Evolutionary conservation across 2,113 vertebrate genomes (phyloP).

Genomic region (Lipotes vexillifer): DNA sequence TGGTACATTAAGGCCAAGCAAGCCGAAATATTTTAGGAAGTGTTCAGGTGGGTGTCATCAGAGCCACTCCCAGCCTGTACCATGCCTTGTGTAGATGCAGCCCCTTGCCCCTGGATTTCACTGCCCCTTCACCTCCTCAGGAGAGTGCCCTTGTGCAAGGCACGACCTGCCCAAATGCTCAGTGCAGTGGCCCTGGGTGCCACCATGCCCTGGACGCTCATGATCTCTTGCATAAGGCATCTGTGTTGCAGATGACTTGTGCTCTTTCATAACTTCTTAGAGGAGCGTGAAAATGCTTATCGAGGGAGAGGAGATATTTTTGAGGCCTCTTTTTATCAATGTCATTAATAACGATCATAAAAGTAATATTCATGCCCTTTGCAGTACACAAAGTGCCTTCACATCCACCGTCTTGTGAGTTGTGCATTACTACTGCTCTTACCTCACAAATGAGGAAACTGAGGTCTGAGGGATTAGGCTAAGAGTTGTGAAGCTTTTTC

Average conservation of each 20-base stretch:
- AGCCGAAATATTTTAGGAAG: neutral
- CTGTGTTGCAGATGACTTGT: neutral
- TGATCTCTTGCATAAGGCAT: neutral
- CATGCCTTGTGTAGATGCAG: neutral
- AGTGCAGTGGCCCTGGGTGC: rapidly evolving
- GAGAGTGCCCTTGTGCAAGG: neutral
- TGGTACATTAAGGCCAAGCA: neutral
- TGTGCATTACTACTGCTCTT: neutral
- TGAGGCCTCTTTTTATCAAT: neutral
- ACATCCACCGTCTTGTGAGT: neutral
- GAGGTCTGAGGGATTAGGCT: neutral
- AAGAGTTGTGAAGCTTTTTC: neutral
- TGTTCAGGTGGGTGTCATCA: neutral
- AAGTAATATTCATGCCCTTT: neutral
- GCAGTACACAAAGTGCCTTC: neutral
- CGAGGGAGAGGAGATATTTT: neutral
- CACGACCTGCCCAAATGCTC: neutral
- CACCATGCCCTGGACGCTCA: neutral
- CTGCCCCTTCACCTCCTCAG: neutral
- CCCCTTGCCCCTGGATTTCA: neutral
- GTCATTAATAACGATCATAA: neutral
- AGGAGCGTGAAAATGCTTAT: neutral
- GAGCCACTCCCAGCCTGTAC: neutral
- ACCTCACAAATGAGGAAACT: neutral
- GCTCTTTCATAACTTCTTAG: neutral